Evolutionary conservation across 1,140 invertebrate species (phyloP).

Genomic region (Conopomorpha cramerella): DNA sequence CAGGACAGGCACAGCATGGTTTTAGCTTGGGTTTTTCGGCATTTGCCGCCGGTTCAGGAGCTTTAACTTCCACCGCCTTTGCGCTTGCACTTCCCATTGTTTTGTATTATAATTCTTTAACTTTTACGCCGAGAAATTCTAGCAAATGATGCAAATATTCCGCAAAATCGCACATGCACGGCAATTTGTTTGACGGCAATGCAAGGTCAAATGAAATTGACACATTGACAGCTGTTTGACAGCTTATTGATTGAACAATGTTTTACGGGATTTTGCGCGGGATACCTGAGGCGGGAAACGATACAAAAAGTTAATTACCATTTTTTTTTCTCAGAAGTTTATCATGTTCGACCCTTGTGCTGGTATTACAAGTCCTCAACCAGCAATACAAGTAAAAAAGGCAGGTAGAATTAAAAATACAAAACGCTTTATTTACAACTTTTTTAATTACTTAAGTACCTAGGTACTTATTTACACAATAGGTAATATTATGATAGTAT

Average conservation of each 20-base stretch:
- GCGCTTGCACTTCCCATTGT: constrained; percentile 32
- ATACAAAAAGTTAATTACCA: too few species aligned
- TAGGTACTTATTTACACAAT: too few species aligned
- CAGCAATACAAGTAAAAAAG: neutral
- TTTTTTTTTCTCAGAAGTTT: too few species aligned
- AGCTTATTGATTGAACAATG: neutral
- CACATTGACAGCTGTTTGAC: neutral
- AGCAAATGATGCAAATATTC: constrained; percentile 14
- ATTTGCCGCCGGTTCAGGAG: constrained; percentile 17
- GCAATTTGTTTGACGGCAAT: neutral
- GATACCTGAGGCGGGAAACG: too few species aligned
- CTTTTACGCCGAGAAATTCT: constrained; percentile 12
- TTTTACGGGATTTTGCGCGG: neutral
- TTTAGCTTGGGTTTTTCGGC: constrained; percentile 76
- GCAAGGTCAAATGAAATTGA: neutral
- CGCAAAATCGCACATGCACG: too few species aligned
- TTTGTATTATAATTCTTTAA: constrained; percentile 12
- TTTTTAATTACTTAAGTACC: neutral
- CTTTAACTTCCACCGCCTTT: constrained; percentile 36
- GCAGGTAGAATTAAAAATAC: neutral
- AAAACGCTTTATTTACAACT: neutral
- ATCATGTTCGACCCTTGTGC: too few species aligned
- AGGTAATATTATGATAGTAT: too few species aligned
- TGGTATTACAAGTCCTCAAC: neutral
- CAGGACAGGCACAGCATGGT: constrained; percentile 97